Conservation (phyloP, 2,797 vertebrate genomes). For the Tapera naevia region DNA sequence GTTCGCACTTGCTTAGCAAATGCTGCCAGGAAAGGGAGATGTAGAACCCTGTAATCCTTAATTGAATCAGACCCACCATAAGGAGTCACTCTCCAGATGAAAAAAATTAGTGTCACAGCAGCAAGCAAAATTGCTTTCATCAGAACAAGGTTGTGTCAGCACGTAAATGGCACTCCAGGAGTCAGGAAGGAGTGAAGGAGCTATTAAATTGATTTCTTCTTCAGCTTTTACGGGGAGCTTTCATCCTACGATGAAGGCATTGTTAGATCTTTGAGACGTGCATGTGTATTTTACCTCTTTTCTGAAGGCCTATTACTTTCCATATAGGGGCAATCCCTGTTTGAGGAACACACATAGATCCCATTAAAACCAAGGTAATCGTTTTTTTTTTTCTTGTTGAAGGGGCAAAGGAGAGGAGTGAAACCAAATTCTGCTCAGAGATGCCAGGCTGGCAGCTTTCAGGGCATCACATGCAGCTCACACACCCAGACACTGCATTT, state of each 20-base stretch:
- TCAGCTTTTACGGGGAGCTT: background rate
- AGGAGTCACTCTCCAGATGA: conserved; percentile 15
- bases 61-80: conserved; percentile 12
- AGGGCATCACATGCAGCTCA: background rate
- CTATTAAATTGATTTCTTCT: conserved; percentile 17
- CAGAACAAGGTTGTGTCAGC: conserved; percentile 18
- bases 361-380: background rate
- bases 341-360: background rate
- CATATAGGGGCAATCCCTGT: background rate
- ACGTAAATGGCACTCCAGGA: conserved; percentile 3
- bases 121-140: conserved; percentile 1
- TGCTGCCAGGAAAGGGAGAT: conserved; percentile 15
- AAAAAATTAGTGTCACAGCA: background rate
- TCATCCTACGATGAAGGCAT: background rate
- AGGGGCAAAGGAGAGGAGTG: background rate
- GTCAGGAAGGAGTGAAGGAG: background rate
- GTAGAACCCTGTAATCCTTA: background rate
- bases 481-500: background rate
- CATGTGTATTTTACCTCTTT: background rate
- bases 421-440: background rate
- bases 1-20: conserved; percentile 7
- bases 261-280: background rate
- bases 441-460: background rate
- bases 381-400: background rate
- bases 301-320: background rate